These are phyloP conservation scores for Oenanthe melanoleuca DNA, from an alignment of 2,113 vertebrate species.

Conservation along the genomic window DNA sequence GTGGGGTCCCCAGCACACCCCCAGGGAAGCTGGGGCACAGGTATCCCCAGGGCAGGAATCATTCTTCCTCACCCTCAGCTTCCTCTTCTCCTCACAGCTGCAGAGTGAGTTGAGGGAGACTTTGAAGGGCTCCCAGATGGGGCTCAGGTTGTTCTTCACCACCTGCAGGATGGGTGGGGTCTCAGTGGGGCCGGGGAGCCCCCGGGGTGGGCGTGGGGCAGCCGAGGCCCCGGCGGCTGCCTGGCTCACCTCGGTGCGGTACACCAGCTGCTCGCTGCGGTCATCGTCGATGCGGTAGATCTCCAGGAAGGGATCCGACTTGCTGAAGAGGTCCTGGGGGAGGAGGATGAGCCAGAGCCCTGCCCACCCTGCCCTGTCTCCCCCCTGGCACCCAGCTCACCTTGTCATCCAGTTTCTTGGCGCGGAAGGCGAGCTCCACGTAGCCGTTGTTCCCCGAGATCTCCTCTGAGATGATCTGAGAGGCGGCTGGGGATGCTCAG, in stretches of 20 bases:
- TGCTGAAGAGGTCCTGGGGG: slow-evolving; percentile 93
- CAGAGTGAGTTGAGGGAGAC: slow-evolving; percentile 92
- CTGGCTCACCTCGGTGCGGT: slow-evolving; percentile 86
- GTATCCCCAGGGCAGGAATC: fast-evolving
- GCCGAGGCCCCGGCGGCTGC: fast-evolving
- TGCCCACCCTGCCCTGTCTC: background rate
- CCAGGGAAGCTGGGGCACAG: fast-evolving
- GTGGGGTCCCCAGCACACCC: background rate
- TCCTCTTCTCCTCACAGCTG: slow-evolving; percentile 90
- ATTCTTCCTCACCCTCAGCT: slow-evolving; percentile 83
- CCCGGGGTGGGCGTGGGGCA: fast-evolving
- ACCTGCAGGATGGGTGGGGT: slow-evolving; percentile 72
- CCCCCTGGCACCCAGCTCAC: background rate
- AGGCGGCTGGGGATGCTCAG: fast-evolving
- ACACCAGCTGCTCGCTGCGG: slow-evolving; percentile 87
- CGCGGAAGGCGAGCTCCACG: slow-evolving; percentile 88
- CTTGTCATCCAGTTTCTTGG: slow-evolving; percentile 94
- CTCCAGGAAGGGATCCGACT: slow-evolving; percentile 95
- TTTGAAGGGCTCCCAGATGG: slow-evolving; percentile 94
- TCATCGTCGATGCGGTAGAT: slow-evolving; percentile 88
- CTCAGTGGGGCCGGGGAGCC: fast-evolving
- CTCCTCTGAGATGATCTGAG: slow-evolving; percentile 90
- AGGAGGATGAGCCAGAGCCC: background rate
- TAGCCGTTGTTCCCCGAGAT: slow-evolving; percentile 95
- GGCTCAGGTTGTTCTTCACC: slow-evolving; percentile 95